Percentiles rank a stretch among this genome's conserved stretches.
Conservation (phyloP, 2,797 vertebrate genomes). For the Benthosema pterotum region DNA sequence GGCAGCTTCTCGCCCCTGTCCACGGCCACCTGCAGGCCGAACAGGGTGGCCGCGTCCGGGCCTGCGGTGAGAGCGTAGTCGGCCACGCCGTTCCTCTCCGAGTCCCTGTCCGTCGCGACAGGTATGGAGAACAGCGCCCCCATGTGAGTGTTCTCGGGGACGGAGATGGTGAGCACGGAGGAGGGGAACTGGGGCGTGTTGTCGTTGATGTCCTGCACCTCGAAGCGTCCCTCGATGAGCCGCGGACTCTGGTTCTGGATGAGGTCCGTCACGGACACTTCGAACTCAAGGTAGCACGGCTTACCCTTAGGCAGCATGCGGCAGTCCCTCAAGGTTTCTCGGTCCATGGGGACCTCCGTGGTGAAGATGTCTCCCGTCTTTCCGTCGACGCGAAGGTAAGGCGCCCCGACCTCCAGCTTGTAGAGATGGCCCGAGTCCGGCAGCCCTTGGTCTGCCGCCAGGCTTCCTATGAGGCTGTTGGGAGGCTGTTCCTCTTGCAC, state of each 20-base stretch:
- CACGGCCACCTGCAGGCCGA: slow-evolving; percentile 95
- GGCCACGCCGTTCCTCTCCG: slow-evolving; percentile 91
- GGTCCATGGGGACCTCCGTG: slow-evolving; percentile 95
- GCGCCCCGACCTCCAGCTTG: slow-evolving; percentile 94
- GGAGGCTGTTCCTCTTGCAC: slow-evolving; percentile 96
- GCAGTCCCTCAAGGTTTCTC: slow-evolving; percentile 92
- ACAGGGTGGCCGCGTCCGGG: slow-evolving; percentile 90
- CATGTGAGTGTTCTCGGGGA: slow-evolving; percentile 94
- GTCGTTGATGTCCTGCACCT: slow-evolving; percentile 98
- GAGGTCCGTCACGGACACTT: slow-evolving; percentile 97
- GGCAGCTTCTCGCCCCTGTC: slow-evolving; percentile 96
- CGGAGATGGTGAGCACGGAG: slow-evolving; percentile 92
- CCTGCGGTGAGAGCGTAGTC: slow-evolving; percentile 92
- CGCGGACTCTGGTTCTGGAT: slow-evolving; percentile 89
- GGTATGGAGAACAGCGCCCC: slow-evolving; percentile 93
- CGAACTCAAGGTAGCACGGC: slow-evolving; percentile 94
- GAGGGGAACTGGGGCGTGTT: slow-evolving; percentile 98
- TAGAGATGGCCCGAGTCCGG: slow-evolving; percentile 95
- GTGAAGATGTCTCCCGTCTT: slow-evolving; percentile 98
- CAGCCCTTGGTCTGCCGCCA: slow-evolving; percentile 94
- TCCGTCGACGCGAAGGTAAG: slow-evolving; percentile 94
- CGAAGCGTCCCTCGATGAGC: slow-evolving; percentile 95
- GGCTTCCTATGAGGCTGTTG: slow-evolving; percentile 94
- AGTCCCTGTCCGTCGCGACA: slow-evolving; percentile 92
- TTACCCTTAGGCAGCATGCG: slow-evolving; percentile 86